Evolutionary conservation across 2,888 invertebrate species (phyloP), one percentile per base, ranked within the genome.

Genomic region (Drosophila melanosoma): DNA sequence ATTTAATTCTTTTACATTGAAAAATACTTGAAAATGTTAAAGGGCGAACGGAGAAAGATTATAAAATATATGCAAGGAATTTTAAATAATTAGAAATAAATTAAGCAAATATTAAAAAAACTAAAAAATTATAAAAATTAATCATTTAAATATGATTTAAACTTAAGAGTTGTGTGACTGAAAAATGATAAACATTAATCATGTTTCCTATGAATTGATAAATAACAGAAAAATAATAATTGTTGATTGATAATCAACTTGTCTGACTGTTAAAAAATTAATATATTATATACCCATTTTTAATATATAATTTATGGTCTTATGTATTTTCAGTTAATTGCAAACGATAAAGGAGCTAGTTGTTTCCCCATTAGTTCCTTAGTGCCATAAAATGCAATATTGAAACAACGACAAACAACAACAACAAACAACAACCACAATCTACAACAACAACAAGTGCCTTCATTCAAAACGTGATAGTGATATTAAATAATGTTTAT

Each of bases 401-500:
- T 85, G 85, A 89, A 87, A 70, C 82, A 64, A 74, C 57, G 52
- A 73, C 51, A 38, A 45, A 48, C 60, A 75, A 52, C 60, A 42
- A 33, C 48, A 45, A 35, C 64, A 67, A 32, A 58, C 40, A 49
- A 49, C 52, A 59, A 52, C 64, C 38, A 33, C 36, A 53, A 23
- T 23, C 52, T 64, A 59, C 64, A n/a, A 52, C 17, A 56, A 56
- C 63, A 32, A 52, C 78, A 79, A 79, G 79, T 80, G 79, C 79
- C 79, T 80, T 80, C 65, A 81, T 67, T 64, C 48, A 81, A 72
- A 67, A 80, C 83, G 70, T 82, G 83, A 79, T 85, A 80, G 86
- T 90, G 85, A 85, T 85, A 85, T 90, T 85, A 82, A 58, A 81
- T 85, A 88, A 90, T 85, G 86, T 90, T 83, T 90, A 88, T 85